Percentiles rank a stretch among this genome's conserved stretches.
Evolutionary conservation across 2,888 invertebrate species (phyloP).

Genomic region (Agrotis ipsilon): DNA sequence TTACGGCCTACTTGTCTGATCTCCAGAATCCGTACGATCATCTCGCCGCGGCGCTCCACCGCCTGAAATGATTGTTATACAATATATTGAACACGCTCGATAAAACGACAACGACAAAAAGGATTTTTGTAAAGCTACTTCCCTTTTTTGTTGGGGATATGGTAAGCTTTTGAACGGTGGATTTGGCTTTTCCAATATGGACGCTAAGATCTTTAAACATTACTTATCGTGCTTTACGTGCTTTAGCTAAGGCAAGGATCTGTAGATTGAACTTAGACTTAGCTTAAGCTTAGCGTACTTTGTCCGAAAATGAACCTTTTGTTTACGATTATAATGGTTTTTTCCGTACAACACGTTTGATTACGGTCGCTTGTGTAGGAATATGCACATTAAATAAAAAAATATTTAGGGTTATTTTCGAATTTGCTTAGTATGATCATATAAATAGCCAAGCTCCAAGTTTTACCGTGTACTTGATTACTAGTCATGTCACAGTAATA

Average conservation of each 20-base stretch:
- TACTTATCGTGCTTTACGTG: background rate
- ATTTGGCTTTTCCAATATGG: background rate
- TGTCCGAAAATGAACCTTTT: too few species aligned
- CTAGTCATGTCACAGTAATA: background rate
- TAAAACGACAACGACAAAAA: slow-evolving; percentile 5
- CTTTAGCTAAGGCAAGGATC: background rate
- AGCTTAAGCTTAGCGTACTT: too few species aligned
- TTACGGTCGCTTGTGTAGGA: too few species aligned
- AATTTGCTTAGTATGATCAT: too few species aligned
- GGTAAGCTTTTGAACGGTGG: background rate
- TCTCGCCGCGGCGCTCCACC: slow-evolving; percentile 98
- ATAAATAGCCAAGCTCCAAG: too few species aligned
- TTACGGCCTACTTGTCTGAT: slow-evolving; percentile 96
- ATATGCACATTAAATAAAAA: too few species aligned
- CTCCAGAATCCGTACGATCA: slow-evolving; percentile 98
- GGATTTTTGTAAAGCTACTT: background rate
- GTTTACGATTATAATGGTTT: too few species aligned
- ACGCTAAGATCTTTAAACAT: background rate
- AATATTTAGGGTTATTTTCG: too few species aligned
- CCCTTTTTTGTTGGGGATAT: slow-evolving; percentile 2
- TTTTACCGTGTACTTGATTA: background rate
- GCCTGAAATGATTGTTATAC: slow-evolving; percentile 85
- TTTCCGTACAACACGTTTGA: too few species aligned
- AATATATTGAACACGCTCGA: slow-evolving; percentile 47
- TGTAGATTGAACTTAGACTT: too few species aligned